Conservation (phyloP, 1,140 invertebrate genomes). For the Chrysopa pallens region DNA sequence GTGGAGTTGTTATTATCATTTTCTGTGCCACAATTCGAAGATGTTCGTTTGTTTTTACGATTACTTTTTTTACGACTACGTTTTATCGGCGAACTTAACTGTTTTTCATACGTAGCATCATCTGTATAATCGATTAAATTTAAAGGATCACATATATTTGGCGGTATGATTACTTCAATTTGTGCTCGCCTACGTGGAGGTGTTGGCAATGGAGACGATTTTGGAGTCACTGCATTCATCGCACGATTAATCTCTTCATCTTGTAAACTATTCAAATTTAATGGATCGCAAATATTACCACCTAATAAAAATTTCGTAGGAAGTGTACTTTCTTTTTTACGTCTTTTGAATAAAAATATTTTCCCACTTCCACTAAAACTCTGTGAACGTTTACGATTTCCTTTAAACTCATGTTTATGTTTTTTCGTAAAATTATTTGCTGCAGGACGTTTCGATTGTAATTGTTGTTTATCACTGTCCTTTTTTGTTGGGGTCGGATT, state of each 20-base stretch:
- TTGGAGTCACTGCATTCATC: constrained; percentile 74
- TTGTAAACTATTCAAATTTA: constrained; percentile 84
- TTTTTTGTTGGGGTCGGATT: not conserved
- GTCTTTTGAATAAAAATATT: constrained; percentile 33
- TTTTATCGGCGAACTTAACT: constrained; percentile 42
- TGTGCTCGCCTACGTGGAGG: constrained; percentile 62
- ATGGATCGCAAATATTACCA: constrained; percentile 85
- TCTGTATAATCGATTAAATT: constrained; percentile 69
- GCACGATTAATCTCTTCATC: constrained; percentile 71
- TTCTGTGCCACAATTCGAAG: constrained; percentile 29
- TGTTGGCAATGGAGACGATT: constrained; percentile 74
- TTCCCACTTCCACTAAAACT: constrained; percentile 28
- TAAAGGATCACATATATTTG: constrained; percentile 79
- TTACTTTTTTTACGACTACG: constrained; percentile 35
- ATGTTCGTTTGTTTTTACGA: constrained; percentile 31
- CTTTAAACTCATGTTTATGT: constrained; percentile 26
- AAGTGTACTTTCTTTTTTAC: constrained; percentile 57
- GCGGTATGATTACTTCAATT: constrained; percentile 81
- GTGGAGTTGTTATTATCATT: constrained; percentile 17
- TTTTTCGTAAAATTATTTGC: constrained; percentile 15
- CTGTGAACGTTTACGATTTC: constrained; percentile 29
- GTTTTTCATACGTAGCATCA: constrained; percentile 60
- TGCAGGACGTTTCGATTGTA: not conserved
- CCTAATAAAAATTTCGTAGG: constrained; percentile 88
- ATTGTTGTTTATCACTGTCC: not conserved